A percentile compares a stretch with the other conserved stretches of the same genome.
These are phyloP conservation scores for Laupala kohalensis DNA, from an alignment of 1,140 invertebrate species.

Conservation along the genomic window DNA sequence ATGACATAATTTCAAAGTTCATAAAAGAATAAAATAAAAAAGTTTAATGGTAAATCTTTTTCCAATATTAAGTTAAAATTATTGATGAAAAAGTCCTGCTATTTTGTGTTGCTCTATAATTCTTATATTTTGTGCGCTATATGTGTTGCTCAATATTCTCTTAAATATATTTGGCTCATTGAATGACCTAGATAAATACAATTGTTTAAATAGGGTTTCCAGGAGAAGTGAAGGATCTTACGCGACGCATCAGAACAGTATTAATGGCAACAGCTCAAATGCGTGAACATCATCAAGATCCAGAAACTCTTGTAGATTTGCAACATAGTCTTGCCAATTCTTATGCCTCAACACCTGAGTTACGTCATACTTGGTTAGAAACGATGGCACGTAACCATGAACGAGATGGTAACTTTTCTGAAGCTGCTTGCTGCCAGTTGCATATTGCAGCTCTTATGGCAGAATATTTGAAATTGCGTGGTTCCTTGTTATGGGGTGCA, in stretches of 20 bases:
- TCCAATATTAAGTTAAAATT: too few relatives aligned
- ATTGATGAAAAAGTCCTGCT: too few relatives aligned
- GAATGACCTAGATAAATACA: too few relatives aligned
- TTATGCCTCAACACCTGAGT: constrained; percentile 84
- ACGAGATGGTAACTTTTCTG: constrained; percentile 64
- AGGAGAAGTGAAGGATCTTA: constrained; percentile 80
- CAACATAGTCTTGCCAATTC: constrained; percentile 88
- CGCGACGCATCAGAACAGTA: constrained; percentile 80
- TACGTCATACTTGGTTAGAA: constrained; percentile 85
- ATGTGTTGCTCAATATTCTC: too few relatives aligned
- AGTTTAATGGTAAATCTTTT: too few relatives aligned
- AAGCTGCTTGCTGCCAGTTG: constrained; percentile 77
- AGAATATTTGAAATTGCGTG: constrained; percentile 75
- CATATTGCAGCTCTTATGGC: constrained; percentile 86
- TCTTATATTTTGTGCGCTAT: too few relatives aligned
- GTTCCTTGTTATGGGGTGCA: constrained; percentile 61
- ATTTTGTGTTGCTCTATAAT: too few relatives aligned
- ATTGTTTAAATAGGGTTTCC: constrained; percentile 70
- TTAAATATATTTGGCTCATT: too few relatives aligned
- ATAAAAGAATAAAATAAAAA: too few relatives aligned
- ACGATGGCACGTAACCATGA: constrained; percentile 77
- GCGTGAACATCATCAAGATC: constrained; percentile 75
- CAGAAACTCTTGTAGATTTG: constrained; percentile 80
- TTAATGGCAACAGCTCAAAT: constrained; percentile 88
- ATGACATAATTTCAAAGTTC: too few relatives aligned